Conservation (phyloP, 2,888 invertebrate species). For the Meandrusa payeni region DNA sequence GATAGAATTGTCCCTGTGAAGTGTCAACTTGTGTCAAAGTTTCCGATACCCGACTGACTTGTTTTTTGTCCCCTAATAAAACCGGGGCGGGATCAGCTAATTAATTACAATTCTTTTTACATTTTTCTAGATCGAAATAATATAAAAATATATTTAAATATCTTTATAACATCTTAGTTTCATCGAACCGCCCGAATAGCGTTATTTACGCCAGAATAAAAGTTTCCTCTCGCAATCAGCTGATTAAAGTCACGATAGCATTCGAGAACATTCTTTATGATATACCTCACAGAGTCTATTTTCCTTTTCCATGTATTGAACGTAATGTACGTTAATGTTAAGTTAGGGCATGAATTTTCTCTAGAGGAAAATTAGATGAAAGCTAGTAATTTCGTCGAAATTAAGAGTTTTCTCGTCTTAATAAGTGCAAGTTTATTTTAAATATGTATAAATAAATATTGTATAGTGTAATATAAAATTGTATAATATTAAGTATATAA, state of each 20-base stretch:
- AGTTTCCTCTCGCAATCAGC: conserved; percentile 50
- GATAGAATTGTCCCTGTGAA: too few relatives aligned
- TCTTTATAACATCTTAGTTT: conserved; percentile 26
- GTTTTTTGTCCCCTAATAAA: too few relatives aligned
- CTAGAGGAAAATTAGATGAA: conserved; percentile 46
- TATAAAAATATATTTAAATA: conserved; percentile 4
- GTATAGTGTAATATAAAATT: too few relatives aligned
- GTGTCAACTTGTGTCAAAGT: too few relatives aligned
- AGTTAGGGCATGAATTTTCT: conserved; percentile 31
- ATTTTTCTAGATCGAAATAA: too few relatives aligned
- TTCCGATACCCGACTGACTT: too few relatives aligned
- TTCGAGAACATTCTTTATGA: conserved; percentile 27
- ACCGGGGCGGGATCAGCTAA: too few relatives aligned
- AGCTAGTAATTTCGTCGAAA: conserved; percentile 42
- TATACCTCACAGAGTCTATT: conserved; percentile 28
- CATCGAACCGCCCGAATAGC: conserved; percentile 48
- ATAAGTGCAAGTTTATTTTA: too few relatives aligned
- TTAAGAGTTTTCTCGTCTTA: conserved; percentile 35
- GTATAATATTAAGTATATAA: too few relatives aligned
- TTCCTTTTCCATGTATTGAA: conserved; percentile 23
- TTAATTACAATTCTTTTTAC: too few relatives aligned
- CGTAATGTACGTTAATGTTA: conserved; percentile 30
- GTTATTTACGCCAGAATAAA: conserved; percentile 60
- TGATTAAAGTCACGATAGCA: conserved; percentile 40
- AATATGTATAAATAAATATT: too few relatives aligned